Evolutionary conservation across 2,797 vertebrate species (phyloP), one percentile per base, ranked within the genome.

Genomic region (Cyclopterus lumpus): DNA sequence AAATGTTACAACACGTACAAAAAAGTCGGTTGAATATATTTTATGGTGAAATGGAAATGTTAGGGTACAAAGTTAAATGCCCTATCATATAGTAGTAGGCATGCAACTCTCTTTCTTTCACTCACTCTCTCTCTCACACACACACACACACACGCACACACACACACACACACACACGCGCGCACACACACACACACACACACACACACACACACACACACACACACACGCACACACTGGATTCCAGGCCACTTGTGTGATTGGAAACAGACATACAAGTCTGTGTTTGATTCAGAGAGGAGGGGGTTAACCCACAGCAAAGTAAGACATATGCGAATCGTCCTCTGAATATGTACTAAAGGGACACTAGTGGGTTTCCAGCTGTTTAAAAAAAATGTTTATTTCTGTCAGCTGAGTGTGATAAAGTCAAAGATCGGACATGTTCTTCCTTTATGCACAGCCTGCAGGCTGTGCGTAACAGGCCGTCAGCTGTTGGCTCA

Each of bases 181-280:
- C 48, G 30, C 54, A n/a, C 30, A 10, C n/a, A n/a, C n/a, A n/a
- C n/a, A n/a, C n/a, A n/a, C n/a, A n/a, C n/a, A n/a, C n/a, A n/a
- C n/a, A n/a, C 61, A 49, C 68, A 8, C 63, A 20, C 62, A 11
- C 73, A 49, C 67, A 51, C 67, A 71, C 60, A 59, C 65, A 53
- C 44, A 55, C 67, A 53, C 57, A 54, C 46, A 11, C 73, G 6
- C 55, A 34, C 75, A 66, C 51, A 42, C 68, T 54, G 79, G 79
- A 85, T 81, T 83, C 71, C 75, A 71, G 76, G 58, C 82, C 14
- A 60, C 49, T 26, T 67, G 34, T 66, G 64, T 91, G 90, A 91
- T 89, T 91, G 86, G 75, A 91, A 92, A 86, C 89, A 91, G 88
- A 84, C 86, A 36, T 51, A 53, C 12, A 36, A 51, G 36, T 60